Conservation (phyloP, 1,140 invertebrate species). For the Panonychus citri region DNA sequence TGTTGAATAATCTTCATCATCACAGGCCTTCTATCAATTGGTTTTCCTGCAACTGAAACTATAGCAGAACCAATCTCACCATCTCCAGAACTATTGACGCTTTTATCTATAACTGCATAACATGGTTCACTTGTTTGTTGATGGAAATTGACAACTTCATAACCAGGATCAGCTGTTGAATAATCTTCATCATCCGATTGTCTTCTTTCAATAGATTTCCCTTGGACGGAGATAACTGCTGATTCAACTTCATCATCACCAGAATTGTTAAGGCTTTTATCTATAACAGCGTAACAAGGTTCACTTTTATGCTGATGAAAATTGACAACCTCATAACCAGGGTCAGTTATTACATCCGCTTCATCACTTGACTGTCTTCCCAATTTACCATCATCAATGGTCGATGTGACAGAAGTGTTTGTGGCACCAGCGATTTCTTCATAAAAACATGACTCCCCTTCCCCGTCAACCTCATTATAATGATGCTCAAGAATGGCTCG, state of each 20-base stretch:
- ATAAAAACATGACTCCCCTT: slow-evolving; percentile 10
- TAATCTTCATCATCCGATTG: background rate
- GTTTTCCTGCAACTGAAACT: no score
- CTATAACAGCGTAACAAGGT: slow-evolving; percentile 7
- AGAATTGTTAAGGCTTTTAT: background rate
- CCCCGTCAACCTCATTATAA: slow-evolving; percentile 11
- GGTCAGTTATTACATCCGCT: background rate
- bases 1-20: no score
- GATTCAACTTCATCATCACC: background rate
- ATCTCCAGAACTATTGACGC: no score
- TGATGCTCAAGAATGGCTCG: slow-evolving; percentile 8
- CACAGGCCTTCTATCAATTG: no score
- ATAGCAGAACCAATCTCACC: no score
- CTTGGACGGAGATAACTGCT: background rate
- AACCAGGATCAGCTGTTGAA: background rate
- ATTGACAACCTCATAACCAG: slow-evolving; percentile 1
- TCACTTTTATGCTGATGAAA: background rate
- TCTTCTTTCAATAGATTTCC: background rate
- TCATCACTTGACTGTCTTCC: background rate
- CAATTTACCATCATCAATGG: background rate
- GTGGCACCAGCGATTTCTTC: slow-evolving; percentile 11
- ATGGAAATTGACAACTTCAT: slow-evolving; percentile 1
- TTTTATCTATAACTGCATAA: slow-evolving; percentile 8
- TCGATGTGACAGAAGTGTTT: slow-evolving; percentile 3
- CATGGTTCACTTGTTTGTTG: slow-evolving; percentile 1